A percentile compares a stretch with the other conserved stretches of the same genome.
These are phyloP conservation scores for Peribatodes rhomboidaria DNA, from an alignment of 2,888 invertebrate species.

Conservation along the genomic window DNA sequence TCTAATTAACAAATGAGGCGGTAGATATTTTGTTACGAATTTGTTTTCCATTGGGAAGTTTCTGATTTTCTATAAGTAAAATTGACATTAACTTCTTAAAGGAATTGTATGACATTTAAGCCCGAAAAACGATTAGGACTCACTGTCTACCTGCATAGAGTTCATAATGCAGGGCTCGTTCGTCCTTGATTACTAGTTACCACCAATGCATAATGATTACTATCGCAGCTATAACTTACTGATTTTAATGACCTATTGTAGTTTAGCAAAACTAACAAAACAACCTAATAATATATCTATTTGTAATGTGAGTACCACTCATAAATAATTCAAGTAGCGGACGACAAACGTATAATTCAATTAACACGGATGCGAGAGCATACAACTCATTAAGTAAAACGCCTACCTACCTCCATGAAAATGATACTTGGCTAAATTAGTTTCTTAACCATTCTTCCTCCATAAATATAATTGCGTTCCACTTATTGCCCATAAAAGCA, in stretches of 20 bases:
- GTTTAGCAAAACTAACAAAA: neutral
- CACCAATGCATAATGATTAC: neutral
- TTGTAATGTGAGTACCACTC: constrained; percentile 3
- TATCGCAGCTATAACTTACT: neutral
- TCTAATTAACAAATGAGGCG: constrained; percentile 23
- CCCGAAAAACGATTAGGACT: too few species aligned
- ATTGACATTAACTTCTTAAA: too few species aligned
- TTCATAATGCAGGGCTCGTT: too few species aligned
- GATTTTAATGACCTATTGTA: neutral
- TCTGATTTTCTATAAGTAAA: neutral
- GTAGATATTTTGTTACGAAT: neutral
- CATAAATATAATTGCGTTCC: constrained; percentile 87
- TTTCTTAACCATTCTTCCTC: constrained; percentile 81
- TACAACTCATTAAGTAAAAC: constrained; percentile 35
- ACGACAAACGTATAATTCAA: constrained; percentile 14
- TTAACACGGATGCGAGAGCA: constrained; percentile 22
- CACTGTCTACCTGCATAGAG: too few species aligned
- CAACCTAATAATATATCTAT: neutral
- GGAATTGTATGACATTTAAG: too few species aligned
- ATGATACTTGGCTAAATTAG: constrained; percentile 81
- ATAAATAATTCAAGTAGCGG: constrained; percentile 7
- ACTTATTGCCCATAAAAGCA: constrained; percentile 86
- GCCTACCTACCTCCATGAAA: constrained; percentile 53
- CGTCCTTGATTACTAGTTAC: neutral
- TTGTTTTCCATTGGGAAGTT: neutral